phyloP scores from a whole-genome alignment of 2,113 vertebrate species.

The Trinectes maculatus region DNA sequence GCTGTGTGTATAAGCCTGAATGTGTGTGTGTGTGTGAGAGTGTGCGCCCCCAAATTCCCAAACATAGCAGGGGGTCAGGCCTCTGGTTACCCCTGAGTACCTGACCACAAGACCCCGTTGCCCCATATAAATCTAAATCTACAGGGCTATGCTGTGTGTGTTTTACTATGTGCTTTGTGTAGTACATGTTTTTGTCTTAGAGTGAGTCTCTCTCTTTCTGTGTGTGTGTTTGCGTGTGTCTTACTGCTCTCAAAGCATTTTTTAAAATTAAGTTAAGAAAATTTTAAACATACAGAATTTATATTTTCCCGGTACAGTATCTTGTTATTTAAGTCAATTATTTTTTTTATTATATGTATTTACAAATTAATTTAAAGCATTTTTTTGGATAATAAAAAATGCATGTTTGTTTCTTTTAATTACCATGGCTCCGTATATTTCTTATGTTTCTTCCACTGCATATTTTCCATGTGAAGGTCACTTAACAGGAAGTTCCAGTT shows the following conservation, averaged over 20 bases:
- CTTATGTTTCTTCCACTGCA: background rate
- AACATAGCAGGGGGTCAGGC: slow-evolving; percentile 62
- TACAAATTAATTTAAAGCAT: no score
- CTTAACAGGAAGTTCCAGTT: slow-evolving; percentile 31
- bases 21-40: slow-evolving; percentile 23
- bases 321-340: no score
- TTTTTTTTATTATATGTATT: no score
- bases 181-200: slow-evolving; percentile 4
- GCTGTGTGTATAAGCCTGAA: background rate
- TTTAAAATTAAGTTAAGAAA: no score
- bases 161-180: slow-evolving; percentile 24
- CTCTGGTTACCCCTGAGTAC: slow-evolving; percentile 64
- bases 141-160: slow-evolving; percentile 41
- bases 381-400: no score
- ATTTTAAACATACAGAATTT: no score
- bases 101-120: slow-evolving; percentile 65
- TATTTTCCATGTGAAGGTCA: slow-evolving; percentile 57
- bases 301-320: no score
- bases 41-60: slow-evolving; percentile 49
- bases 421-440: background rate
- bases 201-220: background rate
- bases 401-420: background rate
- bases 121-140: slow-evolving; percentile 68
- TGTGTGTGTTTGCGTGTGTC: background rate
- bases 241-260: no score